Conservation (phyloP, 2,797 vertebrate genomes). For the Philypnodon macrostomus region DNA sequence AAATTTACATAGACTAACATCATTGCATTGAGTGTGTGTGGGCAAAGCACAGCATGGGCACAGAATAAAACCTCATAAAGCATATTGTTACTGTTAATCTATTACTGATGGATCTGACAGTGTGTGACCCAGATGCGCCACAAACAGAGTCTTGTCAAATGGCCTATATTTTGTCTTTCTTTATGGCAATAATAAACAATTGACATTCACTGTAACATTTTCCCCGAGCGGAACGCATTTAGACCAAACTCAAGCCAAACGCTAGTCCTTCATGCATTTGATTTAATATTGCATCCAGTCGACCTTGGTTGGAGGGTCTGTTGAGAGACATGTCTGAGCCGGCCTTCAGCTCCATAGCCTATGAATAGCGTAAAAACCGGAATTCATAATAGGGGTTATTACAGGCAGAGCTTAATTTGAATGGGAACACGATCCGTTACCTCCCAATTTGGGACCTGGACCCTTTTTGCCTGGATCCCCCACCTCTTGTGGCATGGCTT, state of each 20-base stretch:
- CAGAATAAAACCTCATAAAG: slow-evolving; percentile 16
- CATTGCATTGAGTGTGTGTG: slow-evolving; percentile 9
- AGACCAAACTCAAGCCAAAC: background rate
- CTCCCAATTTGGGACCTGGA: no score
- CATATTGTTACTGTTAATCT: no score
- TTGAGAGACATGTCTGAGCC: slow-evolving; percentile 12
- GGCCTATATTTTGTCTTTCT: background rate
- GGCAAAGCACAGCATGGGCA: background rate
- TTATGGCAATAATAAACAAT: background rate
- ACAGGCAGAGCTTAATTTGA: no score
- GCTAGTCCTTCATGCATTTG: slow-evolving; percentile 4
- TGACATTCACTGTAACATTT: slow-evolving; percentile 5
- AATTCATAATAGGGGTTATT: background rate
- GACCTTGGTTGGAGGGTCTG: slow-evolving; percentile 6
- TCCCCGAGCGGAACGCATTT: background rate
- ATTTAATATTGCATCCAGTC: slow-evolving; percentile 4
- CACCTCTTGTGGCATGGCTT: no score
- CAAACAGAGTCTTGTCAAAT: no score
- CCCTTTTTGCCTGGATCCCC: no score
- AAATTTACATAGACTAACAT: slow-evolving; percentile 22
- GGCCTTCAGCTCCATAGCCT: slow-evolving; percentile 1
- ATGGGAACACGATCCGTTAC: no score
- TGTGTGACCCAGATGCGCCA: slow-evolving; percentile 53
- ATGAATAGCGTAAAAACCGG: background rate
- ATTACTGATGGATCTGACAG: no score